Base-by-base conservation (phyloP, 92 coral and sea anemone genomes). In the Paramuricea clavata region DNA sequence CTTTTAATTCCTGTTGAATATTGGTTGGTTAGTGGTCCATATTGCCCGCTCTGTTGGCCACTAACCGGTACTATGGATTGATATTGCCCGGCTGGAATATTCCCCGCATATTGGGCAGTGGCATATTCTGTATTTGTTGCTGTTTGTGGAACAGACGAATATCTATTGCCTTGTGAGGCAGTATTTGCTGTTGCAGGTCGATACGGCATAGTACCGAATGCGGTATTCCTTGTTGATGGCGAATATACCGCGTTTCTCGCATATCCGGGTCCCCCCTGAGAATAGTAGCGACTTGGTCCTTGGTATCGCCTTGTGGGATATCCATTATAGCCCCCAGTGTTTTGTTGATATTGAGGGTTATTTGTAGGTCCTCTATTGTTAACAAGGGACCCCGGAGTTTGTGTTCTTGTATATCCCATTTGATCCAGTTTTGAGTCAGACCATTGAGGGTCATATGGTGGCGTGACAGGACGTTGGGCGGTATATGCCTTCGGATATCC, bases 1-100 rank as follows among this genome's bases (percentile, higher is more conserved):
- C 61, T 44, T 44, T 44, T 74, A 28, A 17, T 52, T n/a, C 60
- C 64, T 9, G 35, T 3, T 41, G 33, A 41, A 41, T 44, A 49
- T 43, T 28, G 54, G 34, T 74, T 74, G 22, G 28, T 0, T 74
- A 12, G 60, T 26, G 32, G 81, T 12, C 34, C 39, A 49, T 74
- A 74, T 44, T 74, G 82, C 60, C 41, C 67, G 30, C 67, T 56
- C 12, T 27, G 42, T 25, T 52, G 44, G 28, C 23, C 64, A 3
- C 43, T 22, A 6, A 47, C 7, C 44, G 82, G 68, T 76, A 12
- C 6, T 76, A 76, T 49, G 44, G 47, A 13, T 36, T 76, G 82
- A 60, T 76, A 76, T 76, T 76, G 82, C 67, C 68, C 68, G 60
- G 19, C 47, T 41, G 67, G 64, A 32, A n/a, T 22, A 76, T 9